Base-by-base conservation (phyloP, 2,888 invertebrate genomes). In the Luperina testacea region DNA sequence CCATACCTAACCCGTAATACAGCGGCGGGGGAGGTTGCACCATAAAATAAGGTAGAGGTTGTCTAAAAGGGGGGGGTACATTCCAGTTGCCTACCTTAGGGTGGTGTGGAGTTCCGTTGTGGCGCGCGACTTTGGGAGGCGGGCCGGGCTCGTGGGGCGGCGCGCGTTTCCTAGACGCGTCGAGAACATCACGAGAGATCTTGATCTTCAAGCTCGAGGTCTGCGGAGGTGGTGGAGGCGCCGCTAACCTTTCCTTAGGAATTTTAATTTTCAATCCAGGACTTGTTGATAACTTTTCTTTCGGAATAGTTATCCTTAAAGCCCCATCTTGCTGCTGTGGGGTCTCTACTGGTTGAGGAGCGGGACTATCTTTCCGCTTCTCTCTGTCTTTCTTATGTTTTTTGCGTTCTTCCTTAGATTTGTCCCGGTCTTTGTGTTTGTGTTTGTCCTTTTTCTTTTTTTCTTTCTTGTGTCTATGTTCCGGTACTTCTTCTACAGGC, bases 381-480 rank as follows among this genome's bases (percentile, higher is more conserved):
- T 97, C 97, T 83, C 97, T 97, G 74, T 97, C 97, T 90, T 98
- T 98, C 91, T 98, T 98, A 88, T 98, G 98, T 92, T 98, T 98
- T 90, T 98, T 98, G 45, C 97, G 96, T 82, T 98, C 98, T 86
- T 97, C 97, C 81, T 97, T 97, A 2, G 97, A 97, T 92, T 98
- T 98, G 90, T 98, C 98, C 85, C 98, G 97, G 90, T 98, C 98
- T 94, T 98, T 98, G 92, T 98, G 98, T 95, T 98, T 98, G 91
- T 98, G 98, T 93, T 98, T 98, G 89, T 98, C 98, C 91, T 98
- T 98, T 92, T 98, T 98, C 93, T 98, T 98, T 94, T 98, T 98
- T 89, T 98, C 98, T 91, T 97, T 95, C 86, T 96, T 96, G 81
- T 95, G 96, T 89, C 91, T 96, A 88, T 95, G 96, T 75, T 96